These are phyloP conservation scores for Hyles lineata DNA, from an alignment of 2,888 invertebrate species.

Conservation along the genomic window DNA sequence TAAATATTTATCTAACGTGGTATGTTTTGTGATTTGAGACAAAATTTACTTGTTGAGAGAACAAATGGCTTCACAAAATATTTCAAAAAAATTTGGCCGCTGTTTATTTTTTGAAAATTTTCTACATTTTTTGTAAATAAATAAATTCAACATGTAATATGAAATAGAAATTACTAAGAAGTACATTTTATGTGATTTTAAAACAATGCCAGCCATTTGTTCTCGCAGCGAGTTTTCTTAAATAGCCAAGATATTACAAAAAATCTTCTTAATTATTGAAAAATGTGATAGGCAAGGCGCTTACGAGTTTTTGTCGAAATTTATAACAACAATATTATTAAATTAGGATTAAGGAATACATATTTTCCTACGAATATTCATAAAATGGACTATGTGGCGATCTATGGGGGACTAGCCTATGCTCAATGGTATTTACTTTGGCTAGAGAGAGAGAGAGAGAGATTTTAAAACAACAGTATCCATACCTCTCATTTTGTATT, in stretches of 20 bases:
- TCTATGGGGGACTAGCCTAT: too few relatives aligned
- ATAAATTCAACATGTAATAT: background rate
- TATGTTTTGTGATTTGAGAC: conserved; percentile 58
- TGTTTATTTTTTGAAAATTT: background rate
- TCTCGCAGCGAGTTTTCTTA: background rate
- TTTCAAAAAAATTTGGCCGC: conserved; percentile 17
- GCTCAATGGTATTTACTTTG: too few relatives aligned
- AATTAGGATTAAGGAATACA: too few relatives aligned
- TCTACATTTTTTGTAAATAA: background rate
- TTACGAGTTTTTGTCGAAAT: background rate
- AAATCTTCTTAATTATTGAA: conserved; percentile 17
- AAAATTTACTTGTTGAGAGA: conserved; percentile 43
- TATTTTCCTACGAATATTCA: too few relatives aligned
- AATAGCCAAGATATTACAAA: conserved; percentile 25
- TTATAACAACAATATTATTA: too few relatives aligned
- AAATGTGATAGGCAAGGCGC: background rate
- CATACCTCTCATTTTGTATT: too few relatives aligned
- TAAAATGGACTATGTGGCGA: too few relatives aligned
- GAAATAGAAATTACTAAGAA: background rate
- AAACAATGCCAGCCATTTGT: conserved; percentile 1
- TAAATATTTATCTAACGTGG: conserved; percentile 65
- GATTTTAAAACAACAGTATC: too few relatives aligned
- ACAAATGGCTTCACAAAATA: conserved; percentile 36
- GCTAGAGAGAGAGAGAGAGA: too few relatives aligned
- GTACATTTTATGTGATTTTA: background rate